Evolutionary conservation across 2,113 vertebrate species (phyloP), one percentile per base, ranked within the genome.

Genomic region (Amia ocellicauda): DNA sequence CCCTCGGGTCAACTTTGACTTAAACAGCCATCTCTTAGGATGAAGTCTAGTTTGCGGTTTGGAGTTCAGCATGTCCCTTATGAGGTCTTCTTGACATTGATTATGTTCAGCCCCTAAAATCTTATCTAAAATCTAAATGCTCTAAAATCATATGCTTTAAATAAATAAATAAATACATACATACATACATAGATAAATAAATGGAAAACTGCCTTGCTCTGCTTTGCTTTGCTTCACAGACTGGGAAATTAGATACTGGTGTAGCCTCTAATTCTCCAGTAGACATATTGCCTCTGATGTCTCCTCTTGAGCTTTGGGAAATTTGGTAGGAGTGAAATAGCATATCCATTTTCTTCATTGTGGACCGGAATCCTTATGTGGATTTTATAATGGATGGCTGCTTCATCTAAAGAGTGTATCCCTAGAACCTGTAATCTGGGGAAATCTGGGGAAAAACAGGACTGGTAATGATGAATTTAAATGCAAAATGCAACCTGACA

Each of bases 381-480:
- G 40, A 10, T 62, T 57, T 70, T 57, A 58, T 73, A 64, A 68
- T 63, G 42, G 28, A 50, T 31, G 14, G 64, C 69, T 69, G 63
- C 64, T 54, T 62, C 64, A 31, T 66, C 53, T 65, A 40, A 29
- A 64, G 54, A 55, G 9, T 64, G 62, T 60, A 61, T 75, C 59
- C 66, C 4, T 72, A 71, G 78, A 74, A 71, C 63, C 60, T 66
- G 60, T 53, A 31, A 82, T 80, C 81, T 79, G 58, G 75, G 74
- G 78, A 79, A 79, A 77, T 84, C 70, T 80, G 62, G n/a, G 41
- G 62, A 72, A 78, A n/a, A 80, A 73, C 69, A 67, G 51, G 60
- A 55, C 54, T 67, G 60, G 72, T 79, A 81, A 84, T 82, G 77
- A 85, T 79, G 67, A 79, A 80, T 81, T 78, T 81, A 82, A 81